phyloP scores from a whole-genome alignment of 2,113 vertebrate genomes.

The mouse (Mus musculus) region GRCm39 chr1:102368001-102368500 shows the following conservation, averaged over 20 bases:
- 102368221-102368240: background rate
- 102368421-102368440: too few relatives aligned
- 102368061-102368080: background rate
- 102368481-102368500: background rate
- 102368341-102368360: background rate
- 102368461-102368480: conserved; percentile 3
- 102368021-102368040: background rate
- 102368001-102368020: background rate
- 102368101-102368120: background rate
- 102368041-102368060: too few relatives aligned
- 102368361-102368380: too few relatives aligned
- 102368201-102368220: background rate
- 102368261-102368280: rapidly evolving
- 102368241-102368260: background rate
- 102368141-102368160: background rate
- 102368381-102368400: too few relatives aligned
- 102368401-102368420: too few relatives aligned
- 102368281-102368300: rapidly evolving
- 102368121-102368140: background rate
- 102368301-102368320: rapidly evolving
- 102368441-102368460: too few relatives aligned
- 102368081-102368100: background rate
- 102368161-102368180: background rate
- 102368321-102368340: background rate
- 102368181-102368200: background rate